phyloP scores from a whole-genome alignment of 2,797 vertebrate species.

The Synaphobranchus kaupii region DNA sequence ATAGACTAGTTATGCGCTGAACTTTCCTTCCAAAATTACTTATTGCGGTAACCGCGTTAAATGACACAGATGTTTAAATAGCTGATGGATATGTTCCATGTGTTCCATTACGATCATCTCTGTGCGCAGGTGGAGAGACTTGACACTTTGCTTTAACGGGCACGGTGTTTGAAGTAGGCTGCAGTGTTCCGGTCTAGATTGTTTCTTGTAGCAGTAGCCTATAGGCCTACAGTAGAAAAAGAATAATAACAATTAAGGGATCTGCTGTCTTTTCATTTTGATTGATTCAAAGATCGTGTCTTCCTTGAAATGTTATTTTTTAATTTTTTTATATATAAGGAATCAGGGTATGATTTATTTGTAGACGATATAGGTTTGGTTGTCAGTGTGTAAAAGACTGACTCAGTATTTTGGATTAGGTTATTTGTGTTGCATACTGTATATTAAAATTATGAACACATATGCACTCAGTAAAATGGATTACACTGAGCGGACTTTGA shows the following conservation, averaged over 20 bases:
- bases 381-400: not conserved
- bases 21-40: not conserved
- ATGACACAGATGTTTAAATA: not conserved
- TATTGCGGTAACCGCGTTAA: not conserved
- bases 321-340: no score
- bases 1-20: not conserved
- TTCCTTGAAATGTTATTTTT: not conserved
- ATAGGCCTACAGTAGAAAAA: not conserved
- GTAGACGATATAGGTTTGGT: not conserved
- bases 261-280: constrained; percentile 10
- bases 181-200: not conserved
- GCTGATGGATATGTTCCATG: not conserved
- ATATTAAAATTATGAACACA: not conserved
- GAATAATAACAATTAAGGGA: not conserved
- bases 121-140: not conserved
- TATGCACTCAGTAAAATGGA: not conserved
- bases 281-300: not conserved
- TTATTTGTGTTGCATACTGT: not conserved
- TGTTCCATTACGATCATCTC: not conserved
- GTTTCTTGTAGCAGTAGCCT: not conserved
- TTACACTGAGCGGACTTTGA: not conserved
- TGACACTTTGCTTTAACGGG: not conserved
- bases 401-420: not conserved
- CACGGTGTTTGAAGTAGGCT: not conserved
- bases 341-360: not conserved